Conservation (phyloP, 2,888 invertebrate species). For the Brachyptera risi region DNA sequence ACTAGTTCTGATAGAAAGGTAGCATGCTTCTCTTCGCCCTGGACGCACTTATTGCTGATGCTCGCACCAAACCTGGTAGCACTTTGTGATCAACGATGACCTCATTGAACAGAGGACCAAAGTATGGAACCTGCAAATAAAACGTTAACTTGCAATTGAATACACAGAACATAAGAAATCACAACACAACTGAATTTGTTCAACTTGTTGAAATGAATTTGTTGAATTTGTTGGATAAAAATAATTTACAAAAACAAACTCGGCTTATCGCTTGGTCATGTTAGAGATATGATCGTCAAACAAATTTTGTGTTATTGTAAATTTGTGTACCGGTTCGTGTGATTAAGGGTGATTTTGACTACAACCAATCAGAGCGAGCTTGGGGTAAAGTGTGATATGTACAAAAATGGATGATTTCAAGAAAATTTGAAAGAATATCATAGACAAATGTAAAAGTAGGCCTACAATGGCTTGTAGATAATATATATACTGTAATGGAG, state of each 20-base stretch:
- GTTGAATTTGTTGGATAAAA: neutral
- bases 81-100: conserved; percentile 68
- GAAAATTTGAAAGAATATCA: too few relatives aligned
- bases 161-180: neutral
- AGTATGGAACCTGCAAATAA: conserved; percentile 68
- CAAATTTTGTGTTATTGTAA: too few relatives aligned
- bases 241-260: neutral
- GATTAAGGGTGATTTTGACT: too few relatives aligned
- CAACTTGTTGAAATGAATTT: neutral
- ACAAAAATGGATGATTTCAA: too few relatives aligned
- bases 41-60: conserved; percentile 89
- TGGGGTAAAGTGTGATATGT: too few relatives aligned
- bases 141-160: neutral
- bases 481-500: too few relatives aligned
- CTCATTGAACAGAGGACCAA: conserved; percentile 95
- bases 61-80: conserved; percentile 80
- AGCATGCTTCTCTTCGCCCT: conserved; percentile 85
- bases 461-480: too few relatives aligned
- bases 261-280: too few relatives aligned
- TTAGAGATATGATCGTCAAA: too few relatives aligned
- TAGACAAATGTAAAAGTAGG: too few relatives aligned
- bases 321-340: too few relatives aligned
- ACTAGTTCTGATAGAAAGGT: conserved; percentile 88
- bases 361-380: too few relatives aligned
- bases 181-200: neutral